phyloP scores from a whole-genome alignment of 2,113 vertebrate genomes.

The Podarcis raffonei region DNA sequence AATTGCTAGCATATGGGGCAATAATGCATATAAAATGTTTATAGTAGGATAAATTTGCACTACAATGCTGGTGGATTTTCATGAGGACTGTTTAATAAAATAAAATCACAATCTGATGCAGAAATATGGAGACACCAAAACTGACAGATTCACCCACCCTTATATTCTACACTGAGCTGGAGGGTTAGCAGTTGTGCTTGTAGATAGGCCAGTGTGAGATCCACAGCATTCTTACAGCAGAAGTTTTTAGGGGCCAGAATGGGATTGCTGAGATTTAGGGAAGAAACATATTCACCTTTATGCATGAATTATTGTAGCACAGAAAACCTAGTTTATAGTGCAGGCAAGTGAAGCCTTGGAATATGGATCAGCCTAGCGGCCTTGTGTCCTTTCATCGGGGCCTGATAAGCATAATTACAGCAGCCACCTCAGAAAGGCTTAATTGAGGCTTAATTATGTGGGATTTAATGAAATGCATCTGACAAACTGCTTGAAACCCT shows the following conservation, averaged over 20 bases:
- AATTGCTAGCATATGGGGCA: too few species aligned
- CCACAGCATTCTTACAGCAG: neutral
- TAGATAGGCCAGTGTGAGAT: neutral
- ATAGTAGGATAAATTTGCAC: too few species aligned
- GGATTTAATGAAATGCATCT: conserved; percentile 32
- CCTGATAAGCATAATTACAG: conserved; percentile 32
- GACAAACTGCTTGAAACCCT: conserved; percentile 27
- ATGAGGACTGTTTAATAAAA: too few species aligned
- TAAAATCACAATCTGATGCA: too few species aligned
- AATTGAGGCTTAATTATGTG: conserved; percentile 37
- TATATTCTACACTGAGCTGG: neutral
- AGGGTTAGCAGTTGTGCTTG: too few species aligned
- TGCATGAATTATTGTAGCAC: neutral
- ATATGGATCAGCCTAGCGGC: neutral
- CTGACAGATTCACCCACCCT: too few species aligned
- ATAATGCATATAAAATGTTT: too few species aligned
- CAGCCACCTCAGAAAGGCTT: conserved; percentile 25
- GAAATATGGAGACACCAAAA: too few species aligned
- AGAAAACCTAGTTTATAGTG: neutral
- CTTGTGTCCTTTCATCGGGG: conserved; percentile 4
- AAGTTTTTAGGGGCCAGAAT: neutral
- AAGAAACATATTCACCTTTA: neutral
- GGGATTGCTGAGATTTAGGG: neutral
- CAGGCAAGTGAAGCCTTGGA: neutral
- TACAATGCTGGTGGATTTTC: too few species aligned